phyloP scores from a whole-genome alignment of 2,797 vertebrate species.

The Tangara arthus region DNA sequence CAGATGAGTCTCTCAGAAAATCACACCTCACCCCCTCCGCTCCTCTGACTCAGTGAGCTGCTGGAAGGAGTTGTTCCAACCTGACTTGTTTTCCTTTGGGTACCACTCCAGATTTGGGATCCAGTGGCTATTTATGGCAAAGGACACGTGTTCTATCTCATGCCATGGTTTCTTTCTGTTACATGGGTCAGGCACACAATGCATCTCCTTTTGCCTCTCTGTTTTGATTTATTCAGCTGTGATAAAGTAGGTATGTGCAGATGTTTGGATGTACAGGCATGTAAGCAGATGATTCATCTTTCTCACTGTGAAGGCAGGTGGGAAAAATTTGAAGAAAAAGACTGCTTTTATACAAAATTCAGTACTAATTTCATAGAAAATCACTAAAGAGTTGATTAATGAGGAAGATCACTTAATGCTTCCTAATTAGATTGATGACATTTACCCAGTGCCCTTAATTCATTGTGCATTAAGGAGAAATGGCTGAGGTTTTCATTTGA shows the following conservation, averaged over 20 bases:
- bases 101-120: not conserved
- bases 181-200: not conserved
- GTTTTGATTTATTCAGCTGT: not conserved
- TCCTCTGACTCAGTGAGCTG: not conserved
- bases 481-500: not conserved
- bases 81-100: not conserved
- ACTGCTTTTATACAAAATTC: conserved; percentile 11
- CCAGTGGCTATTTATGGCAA: not conserved
- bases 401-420: not conserved
- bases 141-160: not conserved
- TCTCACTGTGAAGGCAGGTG: not conserved
- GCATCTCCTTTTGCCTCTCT: not conserved
- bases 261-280: not conserved
- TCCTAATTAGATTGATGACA: conserved; percentile 45
- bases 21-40: not conserved
- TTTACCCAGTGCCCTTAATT: conserved; percentile 28
- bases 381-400: conserved; percentile 42
- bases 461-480: conserved; percentile 1
- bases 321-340: not conserved
- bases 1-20: not conserved
- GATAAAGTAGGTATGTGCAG: not conserved
- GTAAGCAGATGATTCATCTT: not conserved
- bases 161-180: not conserved
- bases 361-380: conserved; percentile 27
- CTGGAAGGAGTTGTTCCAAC: not conserved